Evolutionary conservation across 1,140 invertebrate species (phyloP).

Genomic region (Tetranychus cinnabarinus): DNA sequence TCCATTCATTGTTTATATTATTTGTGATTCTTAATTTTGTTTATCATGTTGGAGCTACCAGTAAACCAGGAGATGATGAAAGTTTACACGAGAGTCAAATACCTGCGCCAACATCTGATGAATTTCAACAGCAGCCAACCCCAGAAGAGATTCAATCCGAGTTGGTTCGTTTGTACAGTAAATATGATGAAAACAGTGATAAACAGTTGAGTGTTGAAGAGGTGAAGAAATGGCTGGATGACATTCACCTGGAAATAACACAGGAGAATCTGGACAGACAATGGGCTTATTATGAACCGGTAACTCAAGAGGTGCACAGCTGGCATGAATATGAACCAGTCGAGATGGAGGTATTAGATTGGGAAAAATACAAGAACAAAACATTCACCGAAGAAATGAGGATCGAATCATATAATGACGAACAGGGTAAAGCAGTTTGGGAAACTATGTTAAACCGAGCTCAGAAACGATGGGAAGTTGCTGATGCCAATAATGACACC

Average conservation of each 20-base stretch:
- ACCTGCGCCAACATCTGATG: constrained; percentile 1
- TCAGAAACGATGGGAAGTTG: constrained; percentile 53
- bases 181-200: constrained; percentile 28
- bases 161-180: neutral
- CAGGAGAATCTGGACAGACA: constrained; percentile 65
- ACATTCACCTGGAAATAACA: constrained; percentile 44
- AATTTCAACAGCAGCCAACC: neutral
- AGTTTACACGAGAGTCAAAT: constrained; percentile 8
- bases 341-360: constrained; percentile 45
- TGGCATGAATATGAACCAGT: constrained; percentile 51
- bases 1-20: too few species aligned
- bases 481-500: constrained; percentile 43
- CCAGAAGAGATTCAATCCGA: neutral
- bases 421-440: constrained; percentile 25
- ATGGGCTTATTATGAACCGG: constrained; percentile 36
- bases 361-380: constrained; percentile 59
- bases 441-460: constrained; percentile 51
- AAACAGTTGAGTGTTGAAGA: constrained; percentile 62
- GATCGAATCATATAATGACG: neutral
- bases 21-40: too few species aligned
- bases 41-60: neutral
- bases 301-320: constrained; percentile 13
- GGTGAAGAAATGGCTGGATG: constrained; percentile 54
- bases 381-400: constrained; percentile 48
- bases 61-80: constrained; percentile 1